phyloP scores from a whole-genome alignment of 2,113 vertebrate genomes.

The Bos javanicus region DNA sequence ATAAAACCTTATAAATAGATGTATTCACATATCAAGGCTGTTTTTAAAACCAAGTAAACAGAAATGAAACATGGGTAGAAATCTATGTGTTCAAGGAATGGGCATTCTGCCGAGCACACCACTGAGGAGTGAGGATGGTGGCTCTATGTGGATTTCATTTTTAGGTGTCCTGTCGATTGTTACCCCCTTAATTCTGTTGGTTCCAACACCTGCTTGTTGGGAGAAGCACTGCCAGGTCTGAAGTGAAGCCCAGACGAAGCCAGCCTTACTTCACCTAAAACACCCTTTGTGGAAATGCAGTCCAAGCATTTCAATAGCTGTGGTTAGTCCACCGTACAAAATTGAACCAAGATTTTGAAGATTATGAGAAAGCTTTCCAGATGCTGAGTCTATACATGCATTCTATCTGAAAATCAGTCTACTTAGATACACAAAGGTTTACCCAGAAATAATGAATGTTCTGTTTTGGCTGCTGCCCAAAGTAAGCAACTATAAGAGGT shows the following conservation, averaged over 20 bases:
- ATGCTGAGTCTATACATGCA: conserved; percentile 55
- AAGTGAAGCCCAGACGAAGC: conserved; percentile 59
- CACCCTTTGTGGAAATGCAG: conserved; percentile 65
- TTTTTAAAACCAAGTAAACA: neutral
- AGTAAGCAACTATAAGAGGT: conserved; percentile 19
- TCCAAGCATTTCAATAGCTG: conserved; percentile 77
- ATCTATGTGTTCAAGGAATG: neutral
- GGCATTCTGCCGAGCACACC: neutral
- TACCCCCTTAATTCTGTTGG: conserved; percentile 35
- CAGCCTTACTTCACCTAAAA: conserved; percentile 70
- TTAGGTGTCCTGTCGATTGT: conserved; percentile 17
- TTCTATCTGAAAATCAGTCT: conserved; percentile 46
- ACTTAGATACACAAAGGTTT: conserved; percentile 12
- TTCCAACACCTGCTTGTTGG: conserved; percentile 68
- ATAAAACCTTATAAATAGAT: neutral
- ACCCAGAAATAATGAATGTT: conserved; percentile 17
- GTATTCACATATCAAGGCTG: neutral
- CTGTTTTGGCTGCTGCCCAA: conserved; percentile 28
- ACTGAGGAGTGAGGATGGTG: neutral
- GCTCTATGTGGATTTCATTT: neutral
- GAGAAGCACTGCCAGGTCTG: conserved; percentile 68
- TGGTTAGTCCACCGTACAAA: conserved; percentile 70
- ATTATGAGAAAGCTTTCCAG: conserved; percentile 70
- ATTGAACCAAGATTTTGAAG: conserved; percentile 64
- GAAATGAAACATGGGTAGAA: neutral